Percentiles rank a stretch among this genome's conserved stretches.
These are phyloP conservation scores for Cryptocephalus moraei DNA, from an alignment of 2,888 invertebrate genomes.

Conservation along the genomic window DNA sequence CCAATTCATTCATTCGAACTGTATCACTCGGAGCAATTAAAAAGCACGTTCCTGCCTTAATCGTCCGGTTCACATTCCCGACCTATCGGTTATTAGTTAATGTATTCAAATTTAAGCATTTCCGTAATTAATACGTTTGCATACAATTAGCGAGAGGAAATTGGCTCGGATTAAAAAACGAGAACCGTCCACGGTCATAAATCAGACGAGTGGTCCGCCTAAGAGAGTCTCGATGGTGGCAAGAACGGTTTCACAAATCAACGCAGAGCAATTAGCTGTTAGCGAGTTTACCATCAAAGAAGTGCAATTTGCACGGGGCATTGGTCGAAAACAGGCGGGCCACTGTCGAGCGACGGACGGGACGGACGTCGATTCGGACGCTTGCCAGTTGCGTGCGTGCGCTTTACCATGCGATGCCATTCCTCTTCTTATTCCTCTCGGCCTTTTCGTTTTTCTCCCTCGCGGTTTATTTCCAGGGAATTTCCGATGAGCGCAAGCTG, in stretches of 20 bases:
- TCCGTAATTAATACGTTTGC: too few relatives aligned
- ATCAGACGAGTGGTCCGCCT: slow-evolving; percentile 19
- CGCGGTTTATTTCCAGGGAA: too few relatives aligned
- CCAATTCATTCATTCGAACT: too few relatives aligned
- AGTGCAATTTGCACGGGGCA: slow-evolving; percentile 38
- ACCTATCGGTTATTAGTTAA: too few relatives aligned
- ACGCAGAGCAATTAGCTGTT: slow-evolving; percentile 36
- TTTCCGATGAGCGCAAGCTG: slow-evolving; percentile 12
- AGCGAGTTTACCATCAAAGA: slow-evolving; percentile 37
- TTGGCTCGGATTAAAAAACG: slow-evolving; percentile 8
- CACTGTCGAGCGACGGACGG: slow-evolving; percentile 19
- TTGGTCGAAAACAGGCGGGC: slow-evolving; percentile 31
- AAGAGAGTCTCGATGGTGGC: slow-evolving; percentile 17
- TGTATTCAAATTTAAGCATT: too few relatives aligned
- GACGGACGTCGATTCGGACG: slow-evolving; percentile 27
- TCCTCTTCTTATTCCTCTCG: slow-evolving; percentile 6
- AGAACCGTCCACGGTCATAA: slow-evolving; percentile 18
- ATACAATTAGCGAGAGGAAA: slow-evolving; percentile 9
- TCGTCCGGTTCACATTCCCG: too few relatives aligned
- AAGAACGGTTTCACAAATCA: slow-evolving; percentile 34
- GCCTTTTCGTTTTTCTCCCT: too few relatives aligned
- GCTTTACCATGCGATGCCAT: slow-evolving; percentile 12
- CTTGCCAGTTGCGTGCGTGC: slow-evolving; percentile 21
- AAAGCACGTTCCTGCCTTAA: too few relatives aligned
- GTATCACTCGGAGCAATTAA: too few relatives aligned